phyloP scores from a whole-genome alignment of 2,888 invertebrate species.

The Agelastica alni region DNA sequence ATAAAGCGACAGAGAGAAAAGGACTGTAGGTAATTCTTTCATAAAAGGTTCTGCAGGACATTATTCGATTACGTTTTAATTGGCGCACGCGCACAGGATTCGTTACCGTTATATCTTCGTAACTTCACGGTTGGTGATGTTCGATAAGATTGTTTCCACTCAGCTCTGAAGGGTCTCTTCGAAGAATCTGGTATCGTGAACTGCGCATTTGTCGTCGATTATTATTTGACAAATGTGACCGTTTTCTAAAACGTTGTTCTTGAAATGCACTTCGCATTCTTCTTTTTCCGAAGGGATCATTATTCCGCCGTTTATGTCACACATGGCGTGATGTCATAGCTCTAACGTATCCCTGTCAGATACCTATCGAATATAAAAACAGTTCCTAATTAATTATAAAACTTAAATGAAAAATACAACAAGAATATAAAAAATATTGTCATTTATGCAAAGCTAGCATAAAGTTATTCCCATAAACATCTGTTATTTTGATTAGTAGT shows the following conservation, averaged over 20 bases:
- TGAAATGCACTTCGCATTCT: slow-evolving; percentile 38
- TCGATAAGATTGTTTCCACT: slow-evolving; percentile 18
- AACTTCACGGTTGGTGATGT: not conserved
- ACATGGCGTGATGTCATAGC: slow-evolving; percentile 49
- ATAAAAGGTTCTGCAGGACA: too few species aligned
- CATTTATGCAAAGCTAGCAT: too few species aligned
- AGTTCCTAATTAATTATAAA: too few species aligned
- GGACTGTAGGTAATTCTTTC: too few species aligned
- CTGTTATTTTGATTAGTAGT: too few species aligned
- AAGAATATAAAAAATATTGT: too few species aligned
- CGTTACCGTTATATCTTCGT: not conserved
- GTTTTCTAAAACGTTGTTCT: slow-evolving; percentile 39
- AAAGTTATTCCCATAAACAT: too few species aligned
- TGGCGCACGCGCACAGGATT: not conserved
- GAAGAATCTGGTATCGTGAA: slow-evolving; percentile 39
- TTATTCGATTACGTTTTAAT: too few species aligned
- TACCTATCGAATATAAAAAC: slow-evolving; percentile 30
- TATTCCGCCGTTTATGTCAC: slow-evolving; percentile 41
- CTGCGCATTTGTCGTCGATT: slow-evolving; percentile 39
- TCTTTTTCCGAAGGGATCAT: slow-evolving; percentile 22
- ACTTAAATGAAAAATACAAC: too few species aligned
- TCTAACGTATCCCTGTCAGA: slow-evolving; percentile 47
- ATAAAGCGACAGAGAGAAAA: too few species aligned
- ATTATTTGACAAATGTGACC: slow-evolving; percentile 44
- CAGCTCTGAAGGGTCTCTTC: slow-evolving; percentile 33